Evolutionary conservation across 53 echinoderm and acorn worm genomes (phyloP).

Genomic region (Holothuria leucospilota): DNA sequence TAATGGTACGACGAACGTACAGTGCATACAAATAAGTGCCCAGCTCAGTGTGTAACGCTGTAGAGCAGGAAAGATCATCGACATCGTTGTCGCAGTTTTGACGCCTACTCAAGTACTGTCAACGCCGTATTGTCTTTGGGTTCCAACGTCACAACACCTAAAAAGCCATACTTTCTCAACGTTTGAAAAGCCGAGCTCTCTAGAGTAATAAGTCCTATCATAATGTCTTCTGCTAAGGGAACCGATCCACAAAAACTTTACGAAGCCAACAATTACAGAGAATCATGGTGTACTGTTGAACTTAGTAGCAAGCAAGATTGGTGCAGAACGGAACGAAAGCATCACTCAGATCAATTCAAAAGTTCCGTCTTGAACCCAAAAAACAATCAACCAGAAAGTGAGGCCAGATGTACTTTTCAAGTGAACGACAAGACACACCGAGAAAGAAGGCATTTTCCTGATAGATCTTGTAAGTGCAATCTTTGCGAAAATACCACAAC

Average conservation of each 20-base stretch:
- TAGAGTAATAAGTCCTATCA: too few species aligned
- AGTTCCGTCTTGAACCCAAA: conserved; percentile 79
- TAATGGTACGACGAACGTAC: too few species aligned
- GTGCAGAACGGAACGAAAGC: conserved; percentile 88
- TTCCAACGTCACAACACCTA: too few species aligned
- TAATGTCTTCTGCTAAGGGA: conserved; percentile 20
- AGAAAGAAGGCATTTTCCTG: conserved; percentile 88
- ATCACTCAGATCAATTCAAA: conserved; percentile 85
- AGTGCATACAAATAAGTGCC: too few species aligned
- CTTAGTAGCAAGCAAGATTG: conserved; percentile 84
- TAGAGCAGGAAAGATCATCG: too few species aligned
- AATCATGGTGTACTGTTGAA: conserved; percentile 98
- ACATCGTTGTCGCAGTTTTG: too few species aligned
- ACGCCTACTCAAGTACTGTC: too few species aligned
- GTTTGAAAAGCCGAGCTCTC: too few species aligned
- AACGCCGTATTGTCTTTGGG: too few species aligned
- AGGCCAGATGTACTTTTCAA: conserved; percentile 89
- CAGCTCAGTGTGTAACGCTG: too few species aligned
- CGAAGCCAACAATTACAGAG: conserved; percentile 90
- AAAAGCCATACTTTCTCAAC: too few species aligned
- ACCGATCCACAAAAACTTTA: conserved; percentile 74
- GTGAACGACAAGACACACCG: conserved; percentile 88
- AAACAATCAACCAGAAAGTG: conserved; percentile 81
- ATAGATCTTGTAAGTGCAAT: conserved; percentile 75
- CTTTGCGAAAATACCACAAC: too few species aligned